Base-by-base conservation (phyloP, 2,797 vertebrate genomes). In the Malacoraja senta region DNA sequence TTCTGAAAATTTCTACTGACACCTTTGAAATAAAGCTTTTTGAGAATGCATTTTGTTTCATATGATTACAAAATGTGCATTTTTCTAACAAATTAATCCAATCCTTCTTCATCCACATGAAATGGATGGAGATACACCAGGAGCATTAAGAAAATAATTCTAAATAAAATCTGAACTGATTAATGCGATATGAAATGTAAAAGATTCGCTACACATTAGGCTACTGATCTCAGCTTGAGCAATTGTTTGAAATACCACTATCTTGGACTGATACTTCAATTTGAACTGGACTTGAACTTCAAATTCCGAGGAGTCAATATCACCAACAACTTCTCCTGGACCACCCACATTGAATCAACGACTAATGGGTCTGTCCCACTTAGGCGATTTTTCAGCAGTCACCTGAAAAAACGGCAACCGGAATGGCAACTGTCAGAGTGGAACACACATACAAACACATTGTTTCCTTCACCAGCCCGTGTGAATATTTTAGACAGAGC, bases 151-250 rank as follows among this genome's bases (percentile, higher is more conserved):
- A 61, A 84, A 84, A 15, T 63, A 63, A 15, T 86, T 65, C 65
- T 71, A 71, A 71, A 15, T 32, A 68, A 68, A 68, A 68, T 88
- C 65, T 88, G 84, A 88, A 68, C 84, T 88, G 84, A 68, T 68
- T 35, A 35, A 24, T 68, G n/a, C 21, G 19, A 2, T 32, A 68
- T 68, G 63, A 32, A 1, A 61, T 86, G 53, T 32, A 19, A 10
- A 63, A 61, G 12, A 26, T 35, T 68, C 8, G 68, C 32, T 88
- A 65, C 61, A 8, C 21, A 65, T 68, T 68, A 2, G n/a, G 17
- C 0, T 63, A 17, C 84, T 68, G n/a, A 35, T 35, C 15, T 68
- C 63, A 68, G 29, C n/a, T 21, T 17, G 15, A 32, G 84, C 24
- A 74, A 74, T 74, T 74, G 65, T 68, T 68, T 68, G 68, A 71